Percentiles rank a stretch among this genome's conserved stretches.
Conservation (phyloP, 2,888 invertebrate species). For the Epistrophella euchroma region DNA sequence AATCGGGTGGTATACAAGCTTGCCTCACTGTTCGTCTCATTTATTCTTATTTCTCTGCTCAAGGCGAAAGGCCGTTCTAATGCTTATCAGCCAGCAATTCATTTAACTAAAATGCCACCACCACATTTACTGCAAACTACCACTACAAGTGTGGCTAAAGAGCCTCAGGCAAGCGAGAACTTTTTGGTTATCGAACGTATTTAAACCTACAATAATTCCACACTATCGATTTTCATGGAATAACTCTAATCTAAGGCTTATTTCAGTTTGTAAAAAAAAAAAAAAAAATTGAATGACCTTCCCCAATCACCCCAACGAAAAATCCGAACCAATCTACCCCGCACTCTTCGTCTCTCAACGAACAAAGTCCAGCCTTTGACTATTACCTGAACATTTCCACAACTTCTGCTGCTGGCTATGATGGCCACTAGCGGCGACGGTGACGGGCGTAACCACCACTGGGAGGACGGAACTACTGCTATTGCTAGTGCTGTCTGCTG, state of each 20-base stretch:
- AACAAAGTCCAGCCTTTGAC: background rate
- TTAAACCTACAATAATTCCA: background rate
- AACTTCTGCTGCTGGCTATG: slow-evolving; percentile 67
- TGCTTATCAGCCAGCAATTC: background rate
- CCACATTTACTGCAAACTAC: background rate
- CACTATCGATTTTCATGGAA: slow-evolving; percentile 62
- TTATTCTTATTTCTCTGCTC: slow-evolving; percentile 56
- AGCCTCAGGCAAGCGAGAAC: background rate
- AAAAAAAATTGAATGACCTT: slow-evolving; percentile 53
- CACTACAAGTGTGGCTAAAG: background rate
- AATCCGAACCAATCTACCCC: background rate
- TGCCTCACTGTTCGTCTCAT: slow-evolving; percentile 51
- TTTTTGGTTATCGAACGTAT: background rate
- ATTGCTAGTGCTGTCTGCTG: slow-evolving; percentile 76
- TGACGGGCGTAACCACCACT: slow-evolving; percentile 54
- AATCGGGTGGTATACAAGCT: slow-evolving; percentile 42
- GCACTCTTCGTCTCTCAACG: background rate
- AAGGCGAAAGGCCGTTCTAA: background rate
- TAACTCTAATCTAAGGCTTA: background rate
- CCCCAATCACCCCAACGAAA: slow-evolving; percentile 32
- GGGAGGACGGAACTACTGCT: slow-evolving; percentile 79
- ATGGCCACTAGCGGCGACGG: slow-evolving; percentile 29
- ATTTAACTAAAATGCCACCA: background rate
- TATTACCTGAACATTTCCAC: slow-evolving; percentile 78
- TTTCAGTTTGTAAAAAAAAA: background rate